These are phyloP conservation scores for Poecile atricapillus DNA, from an alignment of 2,113 vertebrate genomes.

Conservation along the genomic window DNA sequence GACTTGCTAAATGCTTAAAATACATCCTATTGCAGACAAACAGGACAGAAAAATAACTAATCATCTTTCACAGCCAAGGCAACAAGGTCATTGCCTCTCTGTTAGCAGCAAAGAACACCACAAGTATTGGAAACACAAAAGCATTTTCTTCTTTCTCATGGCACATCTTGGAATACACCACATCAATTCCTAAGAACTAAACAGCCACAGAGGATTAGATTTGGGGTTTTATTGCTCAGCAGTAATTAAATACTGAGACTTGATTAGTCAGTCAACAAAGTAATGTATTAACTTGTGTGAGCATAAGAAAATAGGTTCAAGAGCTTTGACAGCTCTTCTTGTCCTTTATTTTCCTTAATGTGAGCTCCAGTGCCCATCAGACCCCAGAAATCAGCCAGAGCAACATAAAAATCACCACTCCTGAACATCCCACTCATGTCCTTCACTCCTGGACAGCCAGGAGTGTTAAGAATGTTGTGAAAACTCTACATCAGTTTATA, in stretches of 20 bases:
- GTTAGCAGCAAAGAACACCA: background rate
- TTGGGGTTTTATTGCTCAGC: background rate
- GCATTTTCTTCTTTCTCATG: background rate
- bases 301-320: background rate
- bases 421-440: background rate
- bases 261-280: background rate
- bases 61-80: background rate
- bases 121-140: background rate
- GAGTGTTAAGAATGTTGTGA: background rate
- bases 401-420: background rate
- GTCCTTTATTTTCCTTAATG: background rate
- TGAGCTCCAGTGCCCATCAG: background rate
- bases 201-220: background rate
- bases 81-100: background rate
- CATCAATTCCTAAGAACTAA: background rate
- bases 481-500: background rate
- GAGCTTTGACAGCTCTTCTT: background rate
- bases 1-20: constrained; percentile 29
- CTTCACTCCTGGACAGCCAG: background rate
- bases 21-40: background rate
- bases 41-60: background rate
- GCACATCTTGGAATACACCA: background rate
- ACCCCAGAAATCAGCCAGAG: background rate
- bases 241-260: background rate
- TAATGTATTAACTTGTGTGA: background rate